phyloP scores from a whole-genome alignment of 2,888 invertebrate species.

The Eupithecia subumbrata region DNA sequence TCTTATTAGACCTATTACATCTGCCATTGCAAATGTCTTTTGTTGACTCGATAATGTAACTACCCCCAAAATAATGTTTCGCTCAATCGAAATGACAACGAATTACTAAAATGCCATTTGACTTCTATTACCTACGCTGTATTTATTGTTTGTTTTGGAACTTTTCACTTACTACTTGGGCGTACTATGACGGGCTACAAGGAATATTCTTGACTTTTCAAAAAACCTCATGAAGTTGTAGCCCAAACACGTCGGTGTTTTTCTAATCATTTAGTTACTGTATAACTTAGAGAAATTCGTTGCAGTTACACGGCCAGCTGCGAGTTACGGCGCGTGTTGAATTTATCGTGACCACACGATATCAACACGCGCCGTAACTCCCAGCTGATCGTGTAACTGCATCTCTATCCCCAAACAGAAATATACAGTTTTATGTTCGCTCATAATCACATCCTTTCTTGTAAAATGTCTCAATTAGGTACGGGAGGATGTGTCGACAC shows the following conservation, averaged over 20 bases:
- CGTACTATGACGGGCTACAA: not conserved
- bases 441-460: constrained; percentile 81
- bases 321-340: no score
- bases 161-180: not conserved
- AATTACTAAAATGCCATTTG: not conserved
- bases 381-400: constrained; percentile 6
- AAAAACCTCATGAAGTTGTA: not conserved
- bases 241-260: no score
- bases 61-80: not conserved
- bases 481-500: constrained; percentile 78
- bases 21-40: not conserved
- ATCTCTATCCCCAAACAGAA: constrained; percentile 47
- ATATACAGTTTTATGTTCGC: constrained; percentile 77
- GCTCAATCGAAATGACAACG: not conserved
- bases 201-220: not conserved
- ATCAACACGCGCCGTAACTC: not conserved
- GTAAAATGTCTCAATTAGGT: constrained; percentile 82
- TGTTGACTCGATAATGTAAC: not conserved
- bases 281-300: no score
- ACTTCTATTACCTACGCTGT: not conserved
- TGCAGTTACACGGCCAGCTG: no score
- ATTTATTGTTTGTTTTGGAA: not conserved
- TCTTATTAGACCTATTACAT: not conserved
- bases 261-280: no score
- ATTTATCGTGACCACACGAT: no score